These are phyloP conservation scores for Tenthredo livida DNA, from an alignment of 2,888 invertebrate species.

Conservation along the genomic window DNA sequence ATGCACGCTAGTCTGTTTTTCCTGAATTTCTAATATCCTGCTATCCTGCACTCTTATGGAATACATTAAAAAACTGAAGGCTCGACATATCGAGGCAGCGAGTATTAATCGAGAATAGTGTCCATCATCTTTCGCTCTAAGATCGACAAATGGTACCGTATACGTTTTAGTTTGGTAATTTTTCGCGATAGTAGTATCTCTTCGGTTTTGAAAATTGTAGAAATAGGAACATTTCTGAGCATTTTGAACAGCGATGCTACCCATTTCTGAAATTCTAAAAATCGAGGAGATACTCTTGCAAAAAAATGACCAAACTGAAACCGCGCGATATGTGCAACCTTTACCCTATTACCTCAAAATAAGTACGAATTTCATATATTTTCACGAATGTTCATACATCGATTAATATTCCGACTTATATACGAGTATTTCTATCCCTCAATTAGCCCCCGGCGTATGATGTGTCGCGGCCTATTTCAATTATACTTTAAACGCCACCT, in stretches of 20 bases:
- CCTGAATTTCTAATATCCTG: neutral
- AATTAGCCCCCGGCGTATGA: neutral
- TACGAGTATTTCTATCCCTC: neutral
- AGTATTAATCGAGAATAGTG: neutral
- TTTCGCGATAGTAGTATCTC: too few relatives aligned
- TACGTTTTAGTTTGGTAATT: too few relatives aligned
- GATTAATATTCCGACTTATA: neutral
- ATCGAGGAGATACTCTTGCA: too few relatives aligned
- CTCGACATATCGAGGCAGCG: neutral
- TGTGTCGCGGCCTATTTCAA: neutral
- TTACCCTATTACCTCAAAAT: neutral
- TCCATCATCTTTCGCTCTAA: too few relatives aligned
- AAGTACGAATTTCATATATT: neutral
- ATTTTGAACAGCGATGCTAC: too few relatives aligned
- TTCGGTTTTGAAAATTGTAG: too few relatives aligned
- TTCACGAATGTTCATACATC: neutral
- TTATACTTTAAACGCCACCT: neutral
- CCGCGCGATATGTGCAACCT: too few relatives aligned
- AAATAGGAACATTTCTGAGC: too few relatives aligned
- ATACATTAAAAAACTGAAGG: neutral
- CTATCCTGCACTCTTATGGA: neutral
- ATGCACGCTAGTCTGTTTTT: slow-evolving; percentile 17
- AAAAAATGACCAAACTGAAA: too few relatives aligned
- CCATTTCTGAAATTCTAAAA: too few relatives aligned
- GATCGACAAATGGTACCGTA: too few relatives aligned